A percentile compares a stretch with the other conserved stretches of the same genome.
Evolutionary conservation across 2,113 vertebrate species (phyloP).

Genomic region (Atrichornis clamosus): DNA sequence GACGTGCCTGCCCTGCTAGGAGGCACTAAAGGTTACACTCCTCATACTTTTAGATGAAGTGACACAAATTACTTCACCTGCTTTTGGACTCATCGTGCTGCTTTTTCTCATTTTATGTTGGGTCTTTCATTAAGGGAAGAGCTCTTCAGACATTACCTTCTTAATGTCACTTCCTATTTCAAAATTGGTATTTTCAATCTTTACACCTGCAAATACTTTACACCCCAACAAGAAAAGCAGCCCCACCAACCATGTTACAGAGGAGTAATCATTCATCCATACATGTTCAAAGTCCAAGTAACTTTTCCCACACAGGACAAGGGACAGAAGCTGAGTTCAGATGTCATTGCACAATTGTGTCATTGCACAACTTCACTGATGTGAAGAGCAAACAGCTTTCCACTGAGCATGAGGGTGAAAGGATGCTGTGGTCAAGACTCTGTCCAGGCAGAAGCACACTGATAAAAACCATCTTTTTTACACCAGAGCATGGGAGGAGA

Average conservation of each 20-base stretch:
- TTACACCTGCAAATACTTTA: fast-evolving
- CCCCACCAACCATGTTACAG: neutral
- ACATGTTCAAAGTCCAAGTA: neutral
- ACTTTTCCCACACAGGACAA: neutral
- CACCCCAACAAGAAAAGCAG: neutral
- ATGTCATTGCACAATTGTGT: neutral
- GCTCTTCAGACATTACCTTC: neutral
- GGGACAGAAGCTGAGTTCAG: neutral
- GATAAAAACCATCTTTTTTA: neutral
- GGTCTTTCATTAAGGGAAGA: neutral
- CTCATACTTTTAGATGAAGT: neutral
- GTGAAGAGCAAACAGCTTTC: neutral
- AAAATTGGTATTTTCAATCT: neutral
- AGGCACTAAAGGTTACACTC: neutral
- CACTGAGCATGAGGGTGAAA: neutral
- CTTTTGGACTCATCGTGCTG: neutral
- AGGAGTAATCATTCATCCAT: neutral
- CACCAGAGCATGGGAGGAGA: neutral
- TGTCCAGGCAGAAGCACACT: neutral
- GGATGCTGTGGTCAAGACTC: neutral
- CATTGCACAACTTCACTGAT: fast-evolving
- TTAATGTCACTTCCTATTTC: neutral
- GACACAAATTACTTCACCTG: neutral
- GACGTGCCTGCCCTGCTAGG: neutral
- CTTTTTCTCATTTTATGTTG: neutral